phyloP scores from a whole-genome alignment of 2,113 vertebrate species.

The Lipotes vexillifer region DNA sequence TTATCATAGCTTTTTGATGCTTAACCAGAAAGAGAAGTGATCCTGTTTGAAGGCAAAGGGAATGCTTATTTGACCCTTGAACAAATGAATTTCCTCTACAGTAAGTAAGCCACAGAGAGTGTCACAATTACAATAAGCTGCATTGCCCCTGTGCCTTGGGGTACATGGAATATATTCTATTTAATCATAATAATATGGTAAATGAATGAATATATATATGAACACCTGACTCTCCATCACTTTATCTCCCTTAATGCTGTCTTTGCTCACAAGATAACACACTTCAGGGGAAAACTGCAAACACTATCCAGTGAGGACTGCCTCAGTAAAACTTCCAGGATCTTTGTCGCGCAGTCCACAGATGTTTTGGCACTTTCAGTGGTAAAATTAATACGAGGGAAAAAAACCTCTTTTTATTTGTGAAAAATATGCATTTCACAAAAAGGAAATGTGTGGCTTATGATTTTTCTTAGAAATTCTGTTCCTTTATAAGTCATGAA shows the following conservation, averaged over 20 bases:
- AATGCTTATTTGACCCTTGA: neutral
- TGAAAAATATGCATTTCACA: neutral
- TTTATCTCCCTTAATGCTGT: neutral
- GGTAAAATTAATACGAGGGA: neutral
- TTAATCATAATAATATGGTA: neutral
- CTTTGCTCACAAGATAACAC: neutral
- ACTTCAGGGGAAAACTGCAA: neutral
- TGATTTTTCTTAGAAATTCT: neutral
- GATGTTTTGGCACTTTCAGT: neutral
- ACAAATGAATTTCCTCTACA: neutral
- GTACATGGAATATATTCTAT: neutral
- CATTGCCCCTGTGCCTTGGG: neutral
- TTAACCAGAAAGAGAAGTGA: neutral
- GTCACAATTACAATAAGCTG: neutral
- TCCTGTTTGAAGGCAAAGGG: neutral
- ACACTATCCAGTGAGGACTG: neutral
- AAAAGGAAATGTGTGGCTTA: neutral
- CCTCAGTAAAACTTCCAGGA: neutral
- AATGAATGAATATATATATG: neutral
- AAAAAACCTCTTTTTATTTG: neutral
- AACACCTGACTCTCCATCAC: neutral
- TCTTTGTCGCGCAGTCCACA: neutral
- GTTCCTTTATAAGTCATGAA: neutral
- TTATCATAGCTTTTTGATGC: neutral
- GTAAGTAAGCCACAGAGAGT: neutral